These are phyloP conservation scores for Cephalotes varians DNA, from an alignment of 2,888 invertebrate species.

Conservation along the genomic window DNA sequence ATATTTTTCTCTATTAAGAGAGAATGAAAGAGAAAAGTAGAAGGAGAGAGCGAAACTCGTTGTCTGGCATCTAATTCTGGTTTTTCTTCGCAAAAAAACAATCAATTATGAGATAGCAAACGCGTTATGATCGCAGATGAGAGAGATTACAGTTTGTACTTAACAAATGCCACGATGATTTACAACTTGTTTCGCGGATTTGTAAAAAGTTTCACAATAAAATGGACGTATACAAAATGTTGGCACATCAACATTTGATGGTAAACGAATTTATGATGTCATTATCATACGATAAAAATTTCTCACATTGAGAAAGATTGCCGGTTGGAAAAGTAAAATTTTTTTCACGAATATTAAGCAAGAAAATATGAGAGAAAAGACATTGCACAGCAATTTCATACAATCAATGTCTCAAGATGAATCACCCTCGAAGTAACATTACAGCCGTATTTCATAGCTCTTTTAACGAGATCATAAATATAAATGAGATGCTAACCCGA, in stretches of 20 bases:
- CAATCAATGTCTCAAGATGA: slow-evolving; percentile 25
- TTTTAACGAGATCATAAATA: slow-evolving; percentile 20
- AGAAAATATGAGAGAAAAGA: not conserved
- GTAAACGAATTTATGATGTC: not conserved
- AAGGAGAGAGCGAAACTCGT: not conserved
- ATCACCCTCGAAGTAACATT: slow-evolving; percentile 10
- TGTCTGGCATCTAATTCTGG: not conserved
- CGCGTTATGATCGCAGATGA: slow-evolving; percentile 32
- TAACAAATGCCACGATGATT: slow-evolving; percentile 27
- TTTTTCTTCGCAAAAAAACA: slow-evolving; percentile 9
- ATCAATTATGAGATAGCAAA: slow-evolving; percentile 33
- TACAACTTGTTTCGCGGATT: not conserved
- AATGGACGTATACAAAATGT: not conserved
- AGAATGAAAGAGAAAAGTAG: not conserved
- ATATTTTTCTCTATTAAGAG: not conserved
- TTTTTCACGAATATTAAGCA: not conserved
- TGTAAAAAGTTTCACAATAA: not conserved
- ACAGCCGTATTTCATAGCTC: not conserved
- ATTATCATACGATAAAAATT: not conserved
- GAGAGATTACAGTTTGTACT: slow-evolving; percentile 17
- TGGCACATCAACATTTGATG: not conserved
- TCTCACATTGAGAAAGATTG: not conserved
- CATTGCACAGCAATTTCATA: slow-evolving; percentile 1
- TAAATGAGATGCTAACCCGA: slow-evolving; percentile 24
- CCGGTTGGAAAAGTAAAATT: not conserved